phyloP scores from a whole-genome alignment of 2,888 invertebrate genomes.

The Xestia ashworthii region DNA sequence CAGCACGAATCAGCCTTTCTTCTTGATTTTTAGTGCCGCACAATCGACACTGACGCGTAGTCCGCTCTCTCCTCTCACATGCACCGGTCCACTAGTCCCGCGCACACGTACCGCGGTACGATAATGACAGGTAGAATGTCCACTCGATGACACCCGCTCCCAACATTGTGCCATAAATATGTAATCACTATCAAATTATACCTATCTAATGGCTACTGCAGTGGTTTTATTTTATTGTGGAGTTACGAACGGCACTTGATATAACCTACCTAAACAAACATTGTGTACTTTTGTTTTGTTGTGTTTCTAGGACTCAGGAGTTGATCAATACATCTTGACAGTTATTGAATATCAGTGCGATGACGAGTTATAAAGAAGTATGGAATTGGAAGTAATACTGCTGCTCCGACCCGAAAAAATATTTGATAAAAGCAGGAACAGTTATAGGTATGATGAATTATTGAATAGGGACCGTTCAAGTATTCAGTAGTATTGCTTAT shows the following conservation, averaged over 20 bases:
- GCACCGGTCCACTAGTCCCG: constrained; percentile 1
- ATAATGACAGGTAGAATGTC: constrained; percentile 66
- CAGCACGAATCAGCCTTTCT: background rate
- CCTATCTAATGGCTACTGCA: constrained; percentile 22
- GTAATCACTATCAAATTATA: constrained; percentile 48
- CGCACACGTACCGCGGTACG: constrained; percentile 34
- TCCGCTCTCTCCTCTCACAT: background rate
- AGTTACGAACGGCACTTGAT: background rate
- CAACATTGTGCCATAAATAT: constrained; percentile 47
- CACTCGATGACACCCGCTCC: constrained; percentile 49
- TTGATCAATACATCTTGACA: background rate
- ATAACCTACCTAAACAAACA: background rate
- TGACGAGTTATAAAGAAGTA: no score
- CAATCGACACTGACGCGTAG: background rate
- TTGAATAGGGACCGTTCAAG: no score
- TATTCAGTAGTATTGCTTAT: no score
- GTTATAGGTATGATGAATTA: no score
- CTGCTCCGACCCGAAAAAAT: no score
- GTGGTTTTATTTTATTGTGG: constrained; percentile 6
- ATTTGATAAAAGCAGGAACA: no score
- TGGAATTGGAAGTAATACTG: no score
- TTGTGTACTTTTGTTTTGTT: background rate
- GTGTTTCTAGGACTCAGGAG: background rate
- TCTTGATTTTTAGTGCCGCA: background rate
- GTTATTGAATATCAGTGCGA: background rate